phyloP scores from a whole-genome alignment of 2,888 invertebrate genomes.

The Nesidiocoris tenuis region DNA sequence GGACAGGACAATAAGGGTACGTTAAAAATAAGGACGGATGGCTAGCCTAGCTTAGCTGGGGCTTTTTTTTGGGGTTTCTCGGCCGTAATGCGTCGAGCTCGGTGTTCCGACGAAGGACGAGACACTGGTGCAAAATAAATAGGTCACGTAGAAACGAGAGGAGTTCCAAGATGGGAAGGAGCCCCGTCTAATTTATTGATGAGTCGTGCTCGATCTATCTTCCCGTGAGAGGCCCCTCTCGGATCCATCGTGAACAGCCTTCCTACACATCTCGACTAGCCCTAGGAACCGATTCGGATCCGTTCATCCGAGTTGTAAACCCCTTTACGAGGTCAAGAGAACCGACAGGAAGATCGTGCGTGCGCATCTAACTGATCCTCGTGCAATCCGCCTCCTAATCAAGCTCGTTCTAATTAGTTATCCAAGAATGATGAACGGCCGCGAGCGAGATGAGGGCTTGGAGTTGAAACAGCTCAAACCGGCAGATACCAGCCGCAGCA shows the following conservation, averaged over 20 bases:
- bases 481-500: too few species aligned
- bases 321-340: background rate
- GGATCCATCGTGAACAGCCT: background rate
- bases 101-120: conserved; percentile 5
- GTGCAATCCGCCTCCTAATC: background rate
- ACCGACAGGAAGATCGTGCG: background rate
- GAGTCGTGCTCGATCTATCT: conserved; percentile 43
- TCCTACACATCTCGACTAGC: background rate
- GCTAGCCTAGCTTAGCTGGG: too few species aligned
- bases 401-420: background rate
- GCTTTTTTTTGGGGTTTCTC: background rate
- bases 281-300: background rate
- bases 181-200: conserved; percentile 41
- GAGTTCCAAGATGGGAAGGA: conserved; percentile 14
- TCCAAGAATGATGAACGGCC: background rate
- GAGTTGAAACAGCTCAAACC: too few species aligned
- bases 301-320: background rate
- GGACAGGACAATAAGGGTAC: too few species aligned
- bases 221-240: conserved; percentile 3
- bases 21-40: too few species aligned
- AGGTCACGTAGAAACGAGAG: conserved; percentile 30
- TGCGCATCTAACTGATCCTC: background rate
- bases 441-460: background rate
- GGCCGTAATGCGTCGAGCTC: background rate
- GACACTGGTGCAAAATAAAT: conserved; percentile 37